phyloP scores from a whole-genome alignment of 2,888 invertebrate species.

The Pelosia muscerda region DNA sequence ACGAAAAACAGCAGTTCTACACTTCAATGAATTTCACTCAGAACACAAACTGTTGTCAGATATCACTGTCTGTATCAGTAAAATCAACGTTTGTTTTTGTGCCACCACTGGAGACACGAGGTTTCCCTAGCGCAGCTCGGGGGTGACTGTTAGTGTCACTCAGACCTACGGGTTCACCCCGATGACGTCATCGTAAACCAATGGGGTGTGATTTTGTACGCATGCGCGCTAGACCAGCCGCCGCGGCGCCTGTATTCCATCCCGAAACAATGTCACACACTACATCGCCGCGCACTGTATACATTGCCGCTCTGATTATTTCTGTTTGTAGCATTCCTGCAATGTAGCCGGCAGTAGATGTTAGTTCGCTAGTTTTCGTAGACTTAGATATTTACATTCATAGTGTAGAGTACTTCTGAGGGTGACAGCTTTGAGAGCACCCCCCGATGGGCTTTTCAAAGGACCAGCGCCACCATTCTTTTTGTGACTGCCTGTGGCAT shows the following conservation, averaged over 20 bases:
- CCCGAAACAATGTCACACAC: slow-evolving; percentile 55
- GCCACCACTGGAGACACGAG: slow-evolving; percentile 63
- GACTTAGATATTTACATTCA: slow-evolving; percentile 66
- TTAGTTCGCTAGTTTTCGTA: slow-evolving; percentile 52
- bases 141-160: slow-evolving; percentile 85
- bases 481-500: slow-evolving; percentile 77
- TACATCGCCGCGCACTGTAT: slow-evolving; percentile 54
- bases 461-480: slow-evolving; percentile 81
- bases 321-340: slow-evolving; percentile 45
- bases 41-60: slow-evolving; percentile 56
- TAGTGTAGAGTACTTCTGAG: slow-evolving; percentile 78
- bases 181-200: slow-evolving; percentile 86
- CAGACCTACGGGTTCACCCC: slow-evolving; percentile 82
- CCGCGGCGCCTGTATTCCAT: slow-evolving; percentile 76
- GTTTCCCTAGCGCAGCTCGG: slow-evolving; percentile 71
- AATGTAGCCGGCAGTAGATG: slow-evolving; percentile 62
- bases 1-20: slow-evolving; percentile 28
- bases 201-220: slow-evolving; percentile 77
- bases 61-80: slow-evolving; percentile 61
- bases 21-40: slow-evolving; percentile 55
- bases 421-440: slow-evolving; percentile 83
- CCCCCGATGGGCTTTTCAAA: slow-evolving; percentile 83
- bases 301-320: slow-evolving; percentile 72
- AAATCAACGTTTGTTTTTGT: slow-evolving; percentile 75
- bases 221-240: slow-evolving; percentile 81